These are phyloP conservation scores for Urocyon cinereoargenteus DNA, from an alignment of 2,797 vertebrate genomes.

Conservation along the genomic window DNA sequence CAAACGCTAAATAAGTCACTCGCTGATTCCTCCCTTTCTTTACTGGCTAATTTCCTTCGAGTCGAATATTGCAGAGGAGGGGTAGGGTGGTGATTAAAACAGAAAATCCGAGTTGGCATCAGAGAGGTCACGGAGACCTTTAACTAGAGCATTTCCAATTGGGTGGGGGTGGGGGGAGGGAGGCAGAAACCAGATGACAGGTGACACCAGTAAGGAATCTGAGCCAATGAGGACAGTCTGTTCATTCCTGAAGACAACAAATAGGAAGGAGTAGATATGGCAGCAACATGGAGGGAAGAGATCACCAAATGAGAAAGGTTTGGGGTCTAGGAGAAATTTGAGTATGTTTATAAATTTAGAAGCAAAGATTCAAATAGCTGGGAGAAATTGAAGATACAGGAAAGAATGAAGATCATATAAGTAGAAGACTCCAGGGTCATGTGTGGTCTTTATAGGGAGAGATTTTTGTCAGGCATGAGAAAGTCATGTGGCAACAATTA, in stretches of 20 bases:
- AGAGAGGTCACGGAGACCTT: not conserved
- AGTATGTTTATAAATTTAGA: not conserved
- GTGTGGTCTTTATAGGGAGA: not conserved
- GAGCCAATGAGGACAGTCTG: not conserved
- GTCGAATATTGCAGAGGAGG: not conserved
- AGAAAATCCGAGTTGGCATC: not conserved
- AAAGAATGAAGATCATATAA: not conserved
- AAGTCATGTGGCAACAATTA: not conserved
- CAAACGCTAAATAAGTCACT: not conserved
- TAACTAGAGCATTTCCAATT: not conserved
- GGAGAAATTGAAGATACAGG: not conserved
- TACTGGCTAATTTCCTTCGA: constrained; percentile 26
- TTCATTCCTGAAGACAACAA: not conserved
- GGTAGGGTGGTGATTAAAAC: not conserved
- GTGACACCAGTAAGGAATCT: not conserved
- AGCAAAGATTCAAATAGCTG: not conserved
- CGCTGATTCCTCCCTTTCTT: not conserved
- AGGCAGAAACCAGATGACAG: not conserved
- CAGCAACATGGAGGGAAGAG: not conserved
- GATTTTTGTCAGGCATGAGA: not conserved
- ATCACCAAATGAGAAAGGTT: not conserved
- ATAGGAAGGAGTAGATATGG: not conserved
- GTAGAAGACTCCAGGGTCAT: not conserved
- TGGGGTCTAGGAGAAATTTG: not conserved
- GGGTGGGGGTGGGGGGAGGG: not conserved